Percentiles rank a stretch among this genome's conserved stretches.
These are phyloP conservation scores for Gadus chalcogrammus DNA, from an alignment of 2,113 vertebrate genomes.

Conservation along the genomic window DNA sequence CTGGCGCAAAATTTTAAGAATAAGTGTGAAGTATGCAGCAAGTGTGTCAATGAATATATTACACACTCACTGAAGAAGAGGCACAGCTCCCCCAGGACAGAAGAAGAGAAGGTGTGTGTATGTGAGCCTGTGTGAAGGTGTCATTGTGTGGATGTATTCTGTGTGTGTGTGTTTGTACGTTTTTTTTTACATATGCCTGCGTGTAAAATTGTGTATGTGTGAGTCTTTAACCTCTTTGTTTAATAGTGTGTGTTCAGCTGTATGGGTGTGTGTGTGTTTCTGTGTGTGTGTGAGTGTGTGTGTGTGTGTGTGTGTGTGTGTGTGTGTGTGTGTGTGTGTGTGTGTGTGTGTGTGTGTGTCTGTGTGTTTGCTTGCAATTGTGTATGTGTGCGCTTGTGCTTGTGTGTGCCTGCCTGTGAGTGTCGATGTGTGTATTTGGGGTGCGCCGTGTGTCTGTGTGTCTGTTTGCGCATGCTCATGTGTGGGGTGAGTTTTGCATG, in stretches of 20 bases:
- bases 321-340: background rate
- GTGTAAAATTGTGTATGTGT: too few relatives aligned
- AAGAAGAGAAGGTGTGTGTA: conserved; percentile 17
- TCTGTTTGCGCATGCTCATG: too few relatives aligned
- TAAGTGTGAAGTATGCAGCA: conserved; percentile 48
- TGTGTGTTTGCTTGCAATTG: conserved; percentile 1
- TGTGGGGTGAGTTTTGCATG: too few relatives aligned
- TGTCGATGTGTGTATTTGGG: background rate
- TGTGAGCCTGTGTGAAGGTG: conserved; percentile 17
- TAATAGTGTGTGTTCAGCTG: conserved; percentile 12
- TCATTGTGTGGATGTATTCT: conserved; percentile 8
- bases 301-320: too few relatives aligned
- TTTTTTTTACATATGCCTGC: background rate
- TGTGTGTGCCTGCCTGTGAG: too few relatives aligned
- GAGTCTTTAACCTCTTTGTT: background rate
- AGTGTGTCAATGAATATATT: conserved; percentile 65
- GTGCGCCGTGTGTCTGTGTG: background rate
- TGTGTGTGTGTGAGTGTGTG: conserved; percentile 1
- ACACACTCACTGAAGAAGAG: conserved; percentile 47
- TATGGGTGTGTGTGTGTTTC: too few relatives aligned
- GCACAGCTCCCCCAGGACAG: conserved; percentile 61
- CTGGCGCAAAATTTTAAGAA: conserved; percentile 49
- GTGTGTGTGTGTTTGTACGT: background rate
- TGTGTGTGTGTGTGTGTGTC: conserved; percentile 12
- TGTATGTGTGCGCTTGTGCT: too few relatives aligned